Percentiles rank a stretch among this genome's conserved stretches.
Evolutionary conservation across 2,113 vertebrate species (phyloP).

Genomic region (Syrrhaptes paradoxus): DNA sequence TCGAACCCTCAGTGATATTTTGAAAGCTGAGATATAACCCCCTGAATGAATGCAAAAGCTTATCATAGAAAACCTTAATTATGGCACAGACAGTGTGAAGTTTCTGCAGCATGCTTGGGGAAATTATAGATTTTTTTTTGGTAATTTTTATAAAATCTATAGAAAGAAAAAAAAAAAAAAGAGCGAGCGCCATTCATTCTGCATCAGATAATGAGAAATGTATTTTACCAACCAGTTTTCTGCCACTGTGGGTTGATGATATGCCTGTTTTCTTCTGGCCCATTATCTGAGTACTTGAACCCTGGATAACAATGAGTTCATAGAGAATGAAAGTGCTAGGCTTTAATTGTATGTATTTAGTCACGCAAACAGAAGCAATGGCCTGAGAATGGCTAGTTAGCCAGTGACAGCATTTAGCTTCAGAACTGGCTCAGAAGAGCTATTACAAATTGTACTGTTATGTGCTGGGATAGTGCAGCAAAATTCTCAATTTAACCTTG

Average conservation of each 20-base stretch:
- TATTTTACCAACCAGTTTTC: constrained; percentile 88
- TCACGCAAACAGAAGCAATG: constrained; percentile 99
- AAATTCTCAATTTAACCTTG: constrained; percentile 74
- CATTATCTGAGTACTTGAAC: constrained; percentile 99
- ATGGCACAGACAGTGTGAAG: background rate
- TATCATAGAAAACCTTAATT: constrained; percentile 55
- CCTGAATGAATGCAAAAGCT: constrained; percentile 8
- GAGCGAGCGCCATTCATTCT: constrained; percentile 40
- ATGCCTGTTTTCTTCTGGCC: constrained; percentile 91
- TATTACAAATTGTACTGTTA: constrained; percentile 85
- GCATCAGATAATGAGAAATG: constrained; percentile 89
- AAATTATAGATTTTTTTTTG: constrained; percentile 37
- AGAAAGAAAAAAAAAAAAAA: background rate
- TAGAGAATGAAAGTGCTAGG: constrained; percentile 96
- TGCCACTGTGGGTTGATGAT: constrained; percentile 80
- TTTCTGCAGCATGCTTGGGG: background rate
- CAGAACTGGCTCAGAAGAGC: constrained; percentile 89
- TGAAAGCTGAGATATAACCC: constrained; percentile 1
- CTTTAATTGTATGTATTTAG: constrained; percentile 99
- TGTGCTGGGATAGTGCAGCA: constrained; percentile 70
- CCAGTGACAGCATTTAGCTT: constrained; percentile 95
- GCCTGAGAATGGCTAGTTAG: constrained; percentile 98
- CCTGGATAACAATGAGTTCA: constrained; percentile 99
- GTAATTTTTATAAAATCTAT: constrained; percentile 45
- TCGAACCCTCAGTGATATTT: background rate